Base-by-base conservation (phyloP, 2,888 invertebrate genomes). In the Mesoligia furuncula region DNA sequence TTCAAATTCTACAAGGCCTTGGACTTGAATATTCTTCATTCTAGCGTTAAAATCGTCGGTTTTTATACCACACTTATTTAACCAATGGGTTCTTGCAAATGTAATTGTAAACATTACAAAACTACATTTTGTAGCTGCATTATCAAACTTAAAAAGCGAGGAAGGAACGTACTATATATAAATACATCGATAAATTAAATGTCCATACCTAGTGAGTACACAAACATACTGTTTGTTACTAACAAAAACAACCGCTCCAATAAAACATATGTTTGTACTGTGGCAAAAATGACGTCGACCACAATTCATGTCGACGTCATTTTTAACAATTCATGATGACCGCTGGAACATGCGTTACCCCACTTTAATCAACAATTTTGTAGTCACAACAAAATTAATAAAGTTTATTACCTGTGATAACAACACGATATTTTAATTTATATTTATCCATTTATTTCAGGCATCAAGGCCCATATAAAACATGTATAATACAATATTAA, bases 11-110 rank as follows among this genome's bases (percentile, higher is more conserved):
- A 11, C 54, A 24, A 27, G 42, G 27, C 27, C 36, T 67, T 73
- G 39, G 62, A 65, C 57, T 77, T 71, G 54, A 85, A 81, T 83
- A 81, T 85, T 62, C 27, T 59, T n/a, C 1, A 11, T 48, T 20
- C 31, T 54, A 17, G n/a, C 51, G 31, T 45, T 59, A 42, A 54
- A 62, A 15, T 51, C 6, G 11, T 62, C 6, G 13, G 45, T 64
- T 62, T 27, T 64, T 24, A 5, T 45, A 15, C 3, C 20, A n/a
- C 20, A 11, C 2, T n/a, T 27, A 39, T 24, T 39, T 17, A 75
- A 27, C 36, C n/a, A 24, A 31, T 27, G 20, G 2, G 24, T 51
- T 15, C 15, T 31, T 24, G 27, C 1, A 24, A 48, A 57, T 57
- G n/a, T n/a, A 54, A 24, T 48, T 48, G 20, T 20, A 45, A 15